These are phyloP conservation scores for Nomada ruficornis DNA, from an alignment of 2,888 invertebrate species.

Conservation along the genomic window DNA sequence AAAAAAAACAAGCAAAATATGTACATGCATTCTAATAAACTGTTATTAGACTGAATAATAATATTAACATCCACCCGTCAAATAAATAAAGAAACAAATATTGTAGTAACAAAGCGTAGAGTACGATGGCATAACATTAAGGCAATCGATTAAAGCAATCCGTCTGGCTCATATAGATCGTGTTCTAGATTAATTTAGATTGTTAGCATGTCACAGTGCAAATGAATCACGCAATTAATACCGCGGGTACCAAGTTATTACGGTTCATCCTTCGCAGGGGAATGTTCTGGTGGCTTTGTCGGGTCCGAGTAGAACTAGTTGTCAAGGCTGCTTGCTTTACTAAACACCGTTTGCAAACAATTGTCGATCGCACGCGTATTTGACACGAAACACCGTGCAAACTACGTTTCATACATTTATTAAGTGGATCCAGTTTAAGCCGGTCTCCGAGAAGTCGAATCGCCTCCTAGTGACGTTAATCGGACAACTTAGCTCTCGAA, in stretches of 20 bases:
- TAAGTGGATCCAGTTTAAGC: conserved; percentile 70
- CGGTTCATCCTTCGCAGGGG: conserved; percentile 13
- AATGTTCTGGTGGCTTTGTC: neutral
- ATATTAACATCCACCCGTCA: too few relatives aligned
- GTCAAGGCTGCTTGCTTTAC: conserved; percentile 31
- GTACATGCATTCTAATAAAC: too few relatives aligned
- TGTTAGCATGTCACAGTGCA: neutral
- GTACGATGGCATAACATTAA: too few relatives aligned
- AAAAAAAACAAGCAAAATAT: too few relatives aligned
- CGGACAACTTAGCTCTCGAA: conserved; percentile 54
- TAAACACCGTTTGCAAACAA: conserved; percentile 40
- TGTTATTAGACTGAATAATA: too few relatives aligned
- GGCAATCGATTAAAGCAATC: neutral
- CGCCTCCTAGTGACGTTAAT: conserved; percentile 60
- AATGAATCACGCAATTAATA: conserved; percentile 25
- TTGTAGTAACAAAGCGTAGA: too few relatives aligned
- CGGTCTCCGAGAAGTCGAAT: conserved; percentile 56
- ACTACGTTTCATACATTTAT: conserved; percentile 22
- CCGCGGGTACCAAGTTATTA: conserved; percentile 6
- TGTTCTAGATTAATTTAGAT: neutral
- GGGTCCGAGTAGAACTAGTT: neutral
- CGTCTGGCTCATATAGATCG: neutral
- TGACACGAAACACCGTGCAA: conserved; percentile 42
- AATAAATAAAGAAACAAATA: too few relatives aligned
- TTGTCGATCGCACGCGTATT: conserved; percentile 27